phyloP scores from a whole-genome alignment of 2,888 invertebrate species.

The Caenorhabditis sp. region DNA sequence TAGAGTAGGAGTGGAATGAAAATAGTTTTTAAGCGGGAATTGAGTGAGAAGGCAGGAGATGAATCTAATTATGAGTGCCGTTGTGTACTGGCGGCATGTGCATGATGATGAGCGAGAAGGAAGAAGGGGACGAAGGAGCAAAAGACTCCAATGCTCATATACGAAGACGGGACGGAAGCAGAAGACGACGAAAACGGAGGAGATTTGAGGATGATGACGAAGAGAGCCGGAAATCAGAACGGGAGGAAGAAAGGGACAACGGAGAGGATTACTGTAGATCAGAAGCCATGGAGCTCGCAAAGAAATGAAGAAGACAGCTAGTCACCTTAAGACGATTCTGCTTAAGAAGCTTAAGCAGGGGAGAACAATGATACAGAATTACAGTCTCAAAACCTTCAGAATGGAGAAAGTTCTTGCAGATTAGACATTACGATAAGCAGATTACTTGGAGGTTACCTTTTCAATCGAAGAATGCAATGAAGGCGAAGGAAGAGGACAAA shows the following conservation, averaged over 20 bases:
- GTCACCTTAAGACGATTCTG: too few species aligned
- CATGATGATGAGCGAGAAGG: conserved; percentile 21
- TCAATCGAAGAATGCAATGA: too few species aligned
- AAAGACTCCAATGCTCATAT: conserved; percentile 35
- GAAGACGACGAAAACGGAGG: conserved; percentile 12
- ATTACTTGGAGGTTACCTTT: too few species aligned
- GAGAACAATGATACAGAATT: neutral
- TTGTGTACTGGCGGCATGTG: conserved; percentile 37
- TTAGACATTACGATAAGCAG: too few species aligned
- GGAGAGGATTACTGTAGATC: too few species aligned
- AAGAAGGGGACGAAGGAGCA: neutral
- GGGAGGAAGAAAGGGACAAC: neutral
- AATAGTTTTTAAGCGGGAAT: conserved; percentile 36
- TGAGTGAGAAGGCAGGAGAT: conserved; percentile 54
- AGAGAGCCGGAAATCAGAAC: neutral
- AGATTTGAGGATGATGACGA: neutral
- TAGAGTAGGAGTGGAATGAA: neutral
- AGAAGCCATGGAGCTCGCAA: neutral
- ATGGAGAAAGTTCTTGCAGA: neutral
- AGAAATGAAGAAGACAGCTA: neutral
- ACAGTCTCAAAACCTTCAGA: neutral
- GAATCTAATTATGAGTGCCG: conserved; percentile 56
- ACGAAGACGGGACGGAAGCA: neutral
- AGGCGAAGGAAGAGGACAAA: neutral
- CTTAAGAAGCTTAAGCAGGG: neutral